Percentiles rank a stretch among this genome's conserved stretches.
phyloP scores from a whole-genome alignment of 2,797 vertebrate genomes.

The Ataeniobius toweri region DNA sequence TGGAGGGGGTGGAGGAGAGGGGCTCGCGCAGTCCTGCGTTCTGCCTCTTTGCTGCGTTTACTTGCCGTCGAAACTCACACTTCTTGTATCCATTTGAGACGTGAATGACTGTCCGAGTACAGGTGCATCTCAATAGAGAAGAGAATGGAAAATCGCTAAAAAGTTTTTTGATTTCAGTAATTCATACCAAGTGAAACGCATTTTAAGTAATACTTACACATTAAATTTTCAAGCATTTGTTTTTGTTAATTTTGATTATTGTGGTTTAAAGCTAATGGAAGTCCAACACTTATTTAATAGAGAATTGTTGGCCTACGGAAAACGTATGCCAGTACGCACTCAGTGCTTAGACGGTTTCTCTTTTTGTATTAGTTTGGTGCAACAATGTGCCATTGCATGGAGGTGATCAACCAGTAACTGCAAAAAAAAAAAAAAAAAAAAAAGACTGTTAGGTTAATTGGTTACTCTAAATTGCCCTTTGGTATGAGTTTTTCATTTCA shows the following conservation, averaged over 20 bases:
- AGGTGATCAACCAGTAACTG: too few species aligned
- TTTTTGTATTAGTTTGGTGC: too few species aligned
- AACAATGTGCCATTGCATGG: too few species aligned
- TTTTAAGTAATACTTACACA: neutral
- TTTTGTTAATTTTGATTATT: too few species aligned
- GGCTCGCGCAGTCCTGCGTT: slow-evolving; percentile 26
- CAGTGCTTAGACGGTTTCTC: too few species aligned
- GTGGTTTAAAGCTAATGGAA: too few species aligned
- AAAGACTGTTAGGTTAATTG: neutral
- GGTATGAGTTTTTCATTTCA: neutral
- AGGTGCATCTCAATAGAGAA: neutral
- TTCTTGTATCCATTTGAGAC: neutral
- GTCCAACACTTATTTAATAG: too few species aligned
- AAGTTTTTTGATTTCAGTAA: neutral
- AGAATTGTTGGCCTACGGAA: too few species aligned
- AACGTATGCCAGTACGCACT: too few species aligned
- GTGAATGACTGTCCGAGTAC: neutral
- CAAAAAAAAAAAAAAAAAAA: too few species aligned
- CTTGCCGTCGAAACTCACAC: slow-evolving; percentile 34
- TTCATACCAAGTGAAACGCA: neutral
- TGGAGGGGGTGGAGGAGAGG: neutral
- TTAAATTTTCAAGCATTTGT: too few species aligned
- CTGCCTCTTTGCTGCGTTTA: slow-evolving; percentile 57
- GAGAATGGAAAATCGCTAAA: neutral
- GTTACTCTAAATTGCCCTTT: neutral